Base-by-base conservation (phyloP, 1,140 invertebrate species). In the Drosophila ananassae region DNA sequence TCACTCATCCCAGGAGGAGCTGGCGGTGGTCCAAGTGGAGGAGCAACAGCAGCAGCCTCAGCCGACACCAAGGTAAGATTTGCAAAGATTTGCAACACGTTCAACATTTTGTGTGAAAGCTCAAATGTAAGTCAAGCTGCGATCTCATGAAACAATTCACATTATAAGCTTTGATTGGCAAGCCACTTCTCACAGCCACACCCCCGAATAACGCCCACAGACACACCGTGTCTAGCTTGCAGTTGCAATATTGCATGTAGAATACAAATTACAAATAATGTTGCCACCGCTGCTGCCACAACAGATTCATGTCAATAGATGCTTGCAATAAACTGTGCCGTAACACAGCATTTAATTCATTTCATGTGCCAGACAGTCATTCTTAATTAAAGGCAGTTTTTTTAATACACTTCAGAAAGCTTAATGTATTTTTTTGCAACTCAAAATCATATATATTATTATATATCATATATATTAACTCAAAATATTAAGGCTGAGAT, bases 11-110 rank as follows among this genome's bases (percentile, higher is more conserved):
- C 30, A 69, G 21, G 59, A 64, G 48, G 63, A 52, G 46, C 4
- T 21, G 22, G 47, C n/a, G 13, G 10, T 25, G 22, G 47, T 8
- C 9, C 48, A 41, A 21, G 41, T 50, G 12, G 50, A 73, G 50
- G 47, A 53, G 41, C 51, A 56, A 2, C 61, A 66, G 5, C 79
- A 64, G 8, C 56, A 69, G 47, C 30, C 28, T 10, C 60, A 63
- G 13, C 67, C 69, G 47, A 73, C 78, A 32, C 68, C 87, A 72
- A 90, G 85, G 85, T 90, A 82, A 79, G 62, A 55, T 72, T 67
- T 17, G 17, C 17, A 17, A 17, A 56, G 53, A 52, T 48, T 30
- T 50, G 30, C 13, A 34, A 44, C 41, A 0, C 6, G 17, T 22
- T 22, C 28, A 8, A 28, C 10, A 17, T 21, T 22, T 22, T n/a